Base-by-base conservation (phyloP, 2,113 vertebrate species). In the Hippocampus zosterae region DNA sequence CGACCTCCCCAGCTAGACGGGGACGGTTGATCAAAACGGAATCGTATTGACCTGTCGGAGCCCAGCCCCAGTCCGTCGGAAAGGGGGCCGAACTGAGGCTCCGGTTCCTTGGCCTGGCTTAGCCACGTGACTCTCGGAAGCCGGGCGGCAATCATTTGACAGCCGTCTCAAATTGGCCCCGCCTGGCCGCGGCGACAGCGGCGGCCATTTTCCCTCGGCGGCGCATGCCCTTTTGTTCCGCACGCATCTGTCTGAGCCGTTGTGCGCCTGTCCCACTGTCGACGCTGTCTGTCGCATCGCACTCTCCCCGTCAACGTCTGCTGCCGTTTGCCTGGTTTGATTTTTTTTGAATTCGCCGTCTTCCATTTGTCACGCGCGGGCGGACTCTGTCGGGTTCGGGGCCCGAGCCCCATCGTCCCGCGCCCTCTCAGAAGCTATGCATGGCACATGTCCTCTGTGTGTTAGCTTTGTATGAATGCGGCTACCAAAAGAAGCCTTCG, bases 91-190 rank as follows among this genome's bases (percentile, higher is more conserved):
- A 27, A 29, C 8, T 6, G 27, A 60, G 23, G 19, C 63, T 27
- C 63, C 23, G n/a, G 21, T 64, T 64, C 21, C 40, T 44, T 23
- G 40, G 23, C 61, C 61, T 42, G 10, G 5, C 60, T 15, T 63
- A 11, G 67, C 76, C 81, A 71, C 56, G 77, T 50, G 64, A 81
- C 66, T 82, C 77, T 83, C 80, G 79, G 74, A 87, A 91, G 81
- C 88, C 81, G 90, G 87, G 86, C 86, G 88, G 83, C 75, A 88
- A 72, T 89, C 84, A 90, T 88, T 80, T 87, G 85, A 87, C 80
- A 81, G 84, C 79, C 74, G 85, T 64, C 85, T n/a, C 82, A 76
- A 82, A 65, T 65, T 46, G 25, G 63, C 5, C 41, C n/a, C n/a
- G 41, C 4, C 5, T 23, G 55, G 11, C 77, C 76, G 29, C 4